Base-by-base conservation (phyloP, 2,888 invertebrate species). In the Pogonocherus hispidulus region DNA sequence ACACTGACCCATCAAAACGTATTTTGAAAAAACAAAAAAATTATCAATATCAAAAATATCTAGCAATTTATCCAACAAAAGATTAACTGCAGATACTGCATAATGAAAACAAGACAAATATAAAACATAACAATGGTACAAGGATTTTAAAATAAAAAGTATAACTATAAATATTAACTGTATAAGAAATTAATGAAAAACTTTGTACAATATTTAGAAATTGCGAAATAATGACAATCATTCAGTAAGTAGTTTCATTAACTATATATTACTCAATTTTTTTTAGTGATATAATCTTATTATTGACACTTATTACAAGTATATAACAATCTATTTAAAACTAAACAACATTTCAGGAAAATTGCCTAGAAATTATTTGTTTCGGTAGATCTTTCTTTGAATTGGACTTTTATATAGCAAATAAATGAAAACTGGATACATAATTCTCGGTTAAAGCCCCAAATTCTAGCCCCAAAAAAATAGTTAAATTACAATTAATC, bases 261-360 rank as follows among this genome's bases (percentile, higher is more conserved):
- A n/a, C n/a, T n/a, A n/a, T n/a, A n/a, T n/a, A n/a, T n/a, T n/a
- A n/a, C n/a, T n/a, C n/a, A n/a, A n/a, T n/a, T n/a, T 14, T 23
- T 19, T 32, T 52, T 32, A 37, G 55, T 55, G 55, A 57, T 59
- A 59, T 59, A 51, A 47, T 49, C 49, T 62, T 62, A 59, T 59
- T 57, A 59, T 59, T 35, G 47, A 59, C 59, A 55, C 55, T 37
- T 18, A 59, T 59, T 59, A 49, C 47, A 59, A 46, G 37, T 35
- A 62, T 16, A 55, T 62, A 62, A 51, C 62, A 59, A 47, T 14
- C 27, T 59, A 35, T 35, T 35, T 55, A 55, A 55, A 37, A 37
- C 11, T 55, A 55, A 41, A 55, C 22, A 16, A 16, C 23, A 22
- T 27, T 14, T 6, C 3, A 20, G 14, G 19, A 49, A 19, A 37